Evolutionary conservation across 2,113 vertebrate species (phyloP).

Genomic region (Dromas ardeola): DNA sequence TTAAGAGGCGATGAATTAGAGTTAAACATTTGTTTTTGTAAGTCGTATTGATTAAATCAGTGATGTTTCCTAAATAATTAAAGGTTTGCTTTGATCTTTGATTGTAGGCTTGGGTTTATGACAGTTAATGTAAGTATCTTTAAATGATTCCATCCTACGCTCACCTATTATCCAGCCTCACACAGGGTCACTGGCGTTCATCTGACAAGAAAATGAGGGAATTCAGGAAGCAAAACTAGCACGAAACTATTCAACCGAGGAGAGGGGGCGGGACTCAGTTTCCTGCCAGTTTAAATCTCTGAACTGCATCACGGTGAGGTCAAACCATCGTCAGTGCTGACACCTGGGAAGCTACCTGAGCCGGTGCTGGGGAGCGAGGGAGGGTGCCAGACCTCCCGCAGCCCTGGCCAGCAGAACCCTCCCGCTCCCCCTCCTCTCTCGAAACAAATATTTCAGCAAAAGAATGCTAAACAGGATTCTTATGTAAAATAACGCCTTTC

Average conservation of each 20-base stretch:
- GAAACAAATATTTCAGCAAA: not conserved
- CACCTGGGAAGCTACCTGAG: not conserved
- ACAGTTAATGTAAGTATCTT: conserved; percentile 17
- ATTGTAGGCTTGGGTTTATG: conserved; percentile 37
- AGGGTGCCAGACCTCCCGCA: not conserved
- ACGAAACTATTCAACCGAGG: not conserved
- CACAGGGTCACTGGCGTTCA: not conserved
- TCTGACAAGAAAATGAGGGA: conserved; percentile 36
- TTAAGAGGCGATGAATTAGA: not conserved
- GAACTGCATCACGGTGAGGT: not conserved
- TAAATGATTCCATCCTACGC: not conserved
- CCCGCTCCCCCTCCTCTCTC: not conserved
- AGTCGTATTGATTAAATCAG: conserved; percentile 51
- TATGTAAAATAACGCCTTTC: not conserved
- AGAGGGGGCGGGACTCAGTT: not conserved
- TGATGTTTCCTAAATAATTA: conserved; percentile 57
- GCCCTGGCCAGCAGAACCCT: not conserved
- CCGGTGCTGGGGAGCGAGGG: not conserved
- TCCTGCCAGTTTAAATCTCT: not conserved
- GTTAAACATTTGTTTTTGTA: conserved; percentile 23
- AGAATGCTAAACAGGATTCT: not conserved
- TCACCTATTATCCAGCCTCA: not conserved
- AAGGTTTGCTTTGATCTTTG: conserved; percentile 51
- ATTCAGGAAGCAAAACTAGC: conserved; percentile 35
- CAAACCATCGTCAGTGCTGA: not conserved